Percentiles rank a stretch among this genome's conserved stretches.
These are phyloP conservation scores for Chirona hameri DNA, from an alignment of 2,888 invertebrate genomes.

Conservation along the genomic window DNA sequence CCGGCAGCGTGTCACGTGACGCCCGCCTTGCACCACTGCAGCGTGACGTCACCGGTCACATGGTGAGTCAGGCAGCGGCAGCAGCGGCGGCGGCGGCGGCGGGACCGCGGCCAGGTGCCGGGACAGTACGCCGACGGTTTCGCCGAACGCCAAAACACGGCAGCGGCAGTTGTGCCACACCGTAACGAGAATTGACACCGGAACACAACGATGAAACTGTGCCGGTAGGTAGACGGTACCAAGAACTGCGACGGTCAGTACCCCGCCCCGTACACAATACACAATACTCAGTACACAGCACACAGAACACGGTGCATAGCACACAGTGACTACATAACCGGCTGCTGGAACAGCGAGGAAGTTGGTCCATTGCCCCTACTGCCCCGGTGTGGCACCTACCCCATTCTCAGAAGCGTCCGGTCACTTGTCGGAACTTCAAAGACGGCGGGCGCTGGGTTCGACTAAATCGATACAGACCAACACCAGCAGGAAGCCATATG, in stretches of 20 bases:
- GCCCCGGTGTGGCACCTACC: too few species aligned
- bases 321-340: too few species aligned
- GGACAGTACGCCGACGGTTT: not conserved
- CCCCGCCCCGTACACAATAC: not conserved
- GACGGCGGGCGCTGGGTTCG: too few species aligned
- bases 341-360: too few species aligned
- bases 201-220: not conserved
- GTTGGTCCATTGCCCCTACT: too few species aligned
- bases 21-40: not conserved
- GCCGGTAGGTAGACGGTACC: not conserved
- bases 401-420: too few species aligned
- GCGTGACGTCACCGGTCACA: not conserved
- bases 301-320: too few species aligned
- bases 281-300: not conserved
- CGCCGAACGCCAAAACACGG: not conserved
- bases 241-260: not conserved
- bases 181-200: not conserved
- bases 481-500: too few species aligned
- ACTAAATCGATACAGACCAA: too few species aligned
- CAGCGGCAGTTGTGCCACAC: not conserved
- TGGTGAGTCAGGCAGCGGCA: not conserved
- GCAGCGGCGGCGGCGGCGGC: too few species aligned
- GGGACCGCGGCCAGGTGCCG: too few species aligned
- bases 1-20: not conserved
- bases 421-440: too few species aligned